phyloP scores from a whole-genome alignment of 2,113 vertebrate genomes.

The Emydura subglobosa region DNA sequence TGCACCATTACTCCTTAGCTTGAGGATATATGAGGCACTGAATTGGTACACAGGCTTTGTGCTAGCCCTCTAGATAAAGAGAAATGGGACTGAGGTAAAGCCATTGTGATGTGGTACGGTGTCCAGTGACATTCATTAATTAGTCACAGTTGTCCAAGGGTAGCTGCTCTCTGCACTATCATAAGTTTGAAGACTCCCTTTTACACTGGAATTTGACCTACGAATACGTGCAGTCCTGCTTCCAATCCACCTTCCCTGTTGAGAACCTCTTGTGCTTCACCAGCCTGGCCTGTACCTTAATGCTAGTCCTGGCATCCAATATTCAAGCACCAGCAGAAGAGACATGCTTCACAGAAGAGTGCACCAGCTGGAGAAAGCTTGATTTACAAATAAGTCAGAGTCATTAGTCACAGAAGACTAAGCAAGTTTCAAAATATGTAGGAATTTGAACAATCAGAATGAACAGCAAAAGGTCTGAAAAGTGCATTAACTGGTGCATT shows the following conservation, averaged over 20 bases:
- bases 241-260: not conserved
- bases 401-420: not conserved
- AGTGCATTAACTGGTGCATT: not conserved
- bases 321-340: not conserved
- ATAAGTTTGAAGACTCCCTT: not conserved
- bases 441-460: not conserved
- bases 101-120: not conserved
- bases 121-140: not conserved
- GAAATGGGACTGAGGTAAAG: not conserved
- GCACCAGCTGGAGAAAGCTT: not conserved
- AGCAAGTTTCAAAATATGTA: rapidly evolving
- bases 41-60: not conserved
- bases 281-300: not conserved
- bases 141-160: not conserved
- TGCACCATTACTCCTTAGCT: not conserved
- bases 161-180: not conserved
- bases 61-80: not conserved
- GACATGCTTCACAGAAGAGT: not conserved
- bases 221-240: not conserved
- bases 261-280: not conserved
- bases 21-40: not conserved
- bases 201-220: not conserved
- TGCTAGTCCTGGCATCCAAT: not conserved
- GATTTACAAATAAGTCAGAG: not conserved
- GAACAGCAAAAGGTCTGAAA: not conserved